Base-by-base conservation (phyloP, 2,888 invertebrate species). In the Malachius bipustulatus region DNA sequence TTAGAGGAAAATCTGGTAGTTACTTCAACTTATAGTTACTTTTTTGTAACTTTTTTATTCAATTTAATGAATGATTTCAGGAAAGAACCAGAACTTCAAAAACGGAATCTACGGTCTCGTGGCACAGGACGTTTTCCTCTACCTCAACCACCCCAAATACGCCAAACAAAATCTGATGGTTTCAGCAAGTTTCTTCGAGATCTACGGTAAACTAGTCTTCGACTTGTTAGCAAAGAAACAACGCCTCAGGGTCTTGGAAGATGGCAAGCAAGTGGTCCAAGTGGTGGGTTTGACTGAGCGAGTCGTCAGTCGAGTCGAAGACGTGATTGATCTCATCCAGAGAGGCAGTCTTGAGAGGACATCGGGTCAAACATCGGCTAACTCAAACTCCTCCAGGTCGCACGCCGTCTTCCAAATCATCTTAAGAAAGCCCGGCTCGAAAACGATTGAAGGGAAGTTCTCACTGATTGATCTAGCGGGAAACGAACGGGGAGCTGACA, bases 381-480 rank as follows among this genome's bases (percentile, higher is more conserved):
- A 98, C 65, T 80, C 88, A 37, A 94, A 97, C 66, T 97, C 96
- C 34, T 97, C 96, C 14, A 77, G 98, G 49, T 97, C 97, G 39
- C 98, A 98, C 69, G 98, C 98, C 28, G 94, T 98, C 50, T 98
- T 98, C 70, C 98, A 98, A 69, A 91, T 98, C 44, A 79, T 93
- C 42, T 71, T 96, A 35, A 73, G 84, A 14, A 51, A 46, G 43
- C 74, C 78, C 24, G 80, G 79, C 49, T 75, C 76, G 51, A 76
- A 77, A 51, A 77, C 82, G 58, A 73, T 90, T 40, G 84, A 90
- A 64, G 98, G 98, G 31, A 97, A 97, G 69, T 97, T 98, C 66
- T 97, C 96, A 10, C 76, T 98, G 46, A 98, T 98, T 58, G 98
- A 98, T 73, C 73, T 90, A 55, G 88, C 89, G 44, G 94, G 97